Evolutionary conservation across 2,888 invertebrate species (phyloP), one percentile per base, ranked within the genome.

Genomic region (Xestia c-nigrum): DNA sequence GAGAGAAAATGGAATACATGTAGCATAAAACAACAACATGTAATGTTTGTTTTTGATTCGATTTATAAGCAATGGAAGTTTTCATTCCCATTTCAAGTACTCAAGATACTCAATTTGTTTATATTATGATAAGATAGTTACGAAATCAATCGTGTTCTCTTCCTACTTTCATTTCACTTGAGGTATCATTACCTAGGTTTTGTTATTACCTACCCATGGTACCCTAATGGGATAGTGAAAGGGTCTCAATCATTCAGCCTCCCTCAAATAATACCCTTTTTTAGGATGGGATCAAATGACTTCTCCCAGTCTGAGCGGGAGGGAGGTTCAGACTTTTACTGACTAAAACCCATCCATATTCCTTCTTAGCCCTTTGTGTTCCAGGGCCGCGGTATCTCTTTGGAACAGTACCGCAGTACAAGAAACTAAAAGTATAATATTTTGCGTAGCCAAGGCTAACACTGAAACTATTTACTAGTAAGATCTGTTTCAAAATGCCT

Each of bases 121-220:
- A 46, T 31, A 38, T 61, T 61, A 64, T 43, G 46, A 73, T 73
- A 72, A 72, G 38, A 2, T 14, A 55, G 72, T 73, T 46, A 38
- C 46, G 71, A 43, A 71, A 16, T 21, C 16, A 52, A 67, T 72
- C 10, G 47, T 40, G 40, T 21, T 47, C 19, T 38, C 24, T 47
- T 67, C 67, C 67, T 31, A 16, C 2, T 31, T 16, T 16, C 64
- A 21, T 10, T 40, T 40, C 6, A 10, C 5, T 4, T 1, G 16
- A 9, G 9, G 9, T 46, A 47, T 16, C 47, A 14, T 16, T 52
- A 21, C 52, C n/a, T 55, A 55, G 55, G n/a, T n/a, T 55, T 55
- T n/a, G 4, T 55, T 12, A 55, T 21, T n/a, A n/a, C 19, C 19
- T 19, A 50, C 21, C 21, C 21, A 52, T 21, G 52, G 21, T 21